Evolutionary conservation across 2,113 vertebrate species (phyloP).

Genomic region (Leucoraja erinaceus): DNA sequence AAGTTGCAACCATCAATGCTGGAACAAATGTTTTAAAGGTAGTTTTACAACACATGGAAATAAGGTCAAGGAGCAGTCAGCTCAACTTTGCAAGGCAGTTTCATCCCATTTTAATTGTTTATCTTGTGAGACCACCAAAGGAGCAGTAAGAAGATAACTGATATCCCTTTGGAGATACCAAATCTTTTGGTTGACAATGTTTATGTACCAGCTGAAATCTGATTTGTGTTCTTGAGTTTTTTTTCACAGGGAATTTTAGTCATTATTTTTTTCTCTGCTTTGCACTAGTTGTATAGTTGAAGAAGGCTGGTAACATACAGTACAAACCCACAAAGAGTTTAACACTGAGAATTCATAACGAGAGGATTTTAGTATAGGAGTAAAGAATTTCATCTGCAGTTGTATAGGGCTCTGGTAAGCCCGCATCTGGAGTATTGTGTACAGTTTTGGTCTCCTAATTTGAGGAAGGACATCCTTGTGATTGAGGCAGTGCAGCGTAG

Average conservation of each 20-base stretch:
- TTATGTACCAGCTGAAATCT: not conserved
- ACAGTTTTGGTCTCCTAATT: too few species aligned
- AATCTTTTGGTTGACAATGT: not conserved
- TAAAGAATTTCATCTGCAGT: too few species aligned
- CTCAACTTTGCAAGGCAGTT: not conserved
- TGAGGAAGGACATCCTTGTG: too few species aligned
- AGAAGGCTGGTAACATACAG: not conserved
- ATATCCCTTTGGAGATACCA: not conserved
- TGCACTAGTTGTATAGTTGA: not conserved
- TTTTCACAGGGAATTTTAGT: not conserved
- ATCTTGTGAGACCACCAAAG: not conserved
- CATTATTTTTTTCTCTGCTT: not conserved
- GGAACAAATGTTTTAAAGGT: not conserved
- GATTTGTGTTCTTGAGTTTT: not conserved
- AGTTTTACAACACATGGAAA: not conserved
- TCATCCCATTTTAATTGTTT: constrained; percentile 2
- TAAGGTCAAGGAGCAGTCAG: not conserved
- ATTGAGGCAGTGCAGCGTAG: too few species aligned
- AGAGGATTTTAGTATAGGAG: too few species aligned
- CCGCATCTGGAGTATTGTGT: too few species aligned
- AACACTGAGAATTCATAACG: too few species aligned
- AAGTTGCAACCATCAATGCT: not conserved
- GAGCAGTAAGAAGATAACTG: not conserved
- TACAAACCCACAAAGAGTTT: not conserved
- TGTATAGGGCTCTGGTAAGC: too few species aligned